Percentiles rank a stretch among this genome's conserved stretches.
Conservation (phyloP, 2,113 vertebrate genomes). For the Ornithorhynchus anatinus region DNA sequence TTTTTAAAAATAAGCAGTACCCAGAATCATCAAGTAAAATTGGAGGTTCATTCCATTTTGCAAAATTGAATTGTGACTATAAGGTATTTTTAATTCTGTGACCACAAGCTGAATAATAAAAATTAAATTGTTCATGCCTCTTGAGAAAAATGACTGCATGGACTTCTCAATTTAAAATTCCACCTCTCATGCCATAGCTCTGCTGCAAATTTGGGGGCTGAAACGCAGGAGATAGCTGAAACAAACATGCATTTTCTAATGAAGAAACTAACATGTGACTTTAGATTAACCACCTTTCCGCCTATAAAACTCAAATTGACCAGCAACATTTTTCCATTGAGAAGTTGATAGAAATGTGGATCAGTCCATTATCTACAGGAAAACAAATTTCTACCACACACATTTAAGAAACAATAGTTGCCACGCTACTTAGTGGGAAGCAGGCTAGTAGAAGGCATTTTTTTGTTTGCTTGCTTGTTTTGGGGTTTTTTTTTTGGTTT, state of each 20-base stretch:
- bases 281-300: neutral
- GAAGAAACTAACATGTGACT: neutral
- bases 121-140: slow-evolving; percentile 1
- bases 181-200: neutral
- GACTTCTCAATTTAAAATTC: neutral
- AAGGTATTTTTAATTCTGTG: slow-evolving; percentile 34
- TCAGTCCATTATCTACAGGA: neutral
- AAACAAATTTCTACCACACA: too few relatives aligned
- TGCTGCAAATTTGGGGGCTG: neutral
- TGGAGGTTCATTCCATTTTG: slow-evolving; percentile 10
- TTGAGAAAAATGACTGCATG: neutral
- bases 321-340: neutral
- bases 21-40: slow-evolving; percentile 28
- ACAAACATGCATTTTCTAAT: neutral
- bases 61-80: slow-evolving; percentile 20
- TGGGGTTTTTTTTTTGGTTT: too few relatives aligned
- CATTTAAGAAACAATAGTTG: neutral
- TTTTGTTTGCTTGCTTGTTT: too few relatives aligned
- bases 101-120: slow-evolving; percentile 24
- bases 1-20: slow-evolving; percentile 17
- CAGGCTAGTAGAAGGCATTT: too few relatives aligned
- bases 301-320: neutral
- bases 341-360: neutral
- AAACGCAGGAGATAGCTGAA: neutral
- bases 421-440: neutral